These are phyloP conservation scores for Pogonus chalceus DNA, from an alignment of 1,140 invertebrate species.

Conservation along the genomic window DNA sequence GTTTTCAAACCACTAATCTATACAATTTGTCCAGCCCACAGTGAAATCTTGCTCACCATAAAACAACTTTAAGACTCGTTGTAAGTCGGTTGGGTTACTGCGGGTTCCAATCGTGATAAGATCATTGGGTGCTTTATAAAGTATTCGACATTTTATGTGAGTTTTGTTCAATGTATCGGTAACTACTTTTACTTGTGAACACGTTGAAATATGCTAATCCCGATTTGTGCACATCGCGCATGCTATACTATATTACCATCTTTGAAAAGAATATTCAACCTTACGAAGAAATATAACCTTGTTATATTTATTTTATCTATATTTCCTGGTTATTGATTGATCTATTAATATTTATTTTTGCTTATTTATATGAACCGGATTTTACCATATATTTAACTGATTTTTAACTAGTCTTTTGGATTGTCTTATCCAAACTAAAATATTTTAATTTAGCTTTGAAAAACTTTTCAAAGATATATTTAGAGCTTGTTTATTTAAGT, in stretches of 20 bases:
- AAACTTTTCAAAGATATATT: no score
- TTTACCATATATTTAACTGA: not conserved
- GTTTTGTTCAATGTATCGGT: not conserved
- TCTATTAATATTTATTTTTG: not conserved
- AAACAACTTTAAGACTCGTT: not conserved
- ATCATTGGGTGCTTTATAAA: not conserved
- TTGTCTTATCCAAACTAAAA: no score
- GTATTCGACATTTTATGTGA: not conserved
- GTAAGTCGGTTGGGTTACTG: no score
- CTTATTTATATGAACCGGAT: not conserved
- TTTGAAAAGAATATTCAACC: not conserved
- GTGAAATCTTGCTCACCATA: not conserved
- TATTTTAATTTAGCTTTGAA: no score
- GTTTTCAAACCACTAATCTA: not conserved
- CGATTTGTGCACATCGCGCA: not conserved
- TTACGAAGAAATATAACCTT: not conserved
- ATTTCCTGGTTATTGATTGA: not conserved
- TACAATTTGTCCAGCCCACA: not conserved
- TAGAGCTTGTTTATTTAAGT: no score
- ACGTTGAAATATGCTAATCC: no score
- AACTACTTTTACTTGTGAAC: not conserved
- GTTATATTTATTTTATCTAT: not conserved
- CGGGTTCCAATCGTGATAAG: not conserved
- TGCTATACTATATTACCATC: no score
- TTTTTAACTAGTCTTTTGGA: no score